Conservation (phyloP, 2,113 vertebrate genomes). For the Phalacrocorax aristotelis region DNA sequence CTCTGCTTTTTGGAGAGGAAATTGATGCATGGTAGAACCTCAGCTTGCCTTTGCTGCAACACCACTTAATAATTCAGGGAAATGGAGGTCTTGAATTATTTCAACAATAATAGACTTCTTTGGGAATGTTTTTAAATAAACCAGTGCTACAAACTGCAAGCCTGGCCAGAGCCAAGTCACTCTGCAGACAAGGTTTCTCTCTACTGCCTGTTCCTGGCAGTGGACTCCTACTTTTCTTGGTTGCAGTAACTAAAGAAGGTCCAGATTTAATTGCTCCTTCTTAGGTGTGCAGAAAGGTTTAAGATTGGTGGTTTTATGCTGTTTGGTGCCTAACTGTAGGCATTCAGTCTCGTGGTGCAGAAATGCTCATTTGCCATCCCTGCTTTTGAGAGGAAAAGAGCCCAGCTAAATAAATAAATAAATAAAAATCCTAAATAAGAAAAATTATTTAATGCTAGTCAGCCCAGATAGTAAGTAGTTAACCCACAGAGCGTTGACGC, state of each 20-base stretch:
- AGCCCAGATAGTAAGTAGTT: neutral
- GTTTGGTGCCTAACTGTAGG: neutral
- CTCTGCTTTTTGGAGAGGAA: constrained; percentile 31
- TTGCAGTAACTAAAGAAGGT: neutral
- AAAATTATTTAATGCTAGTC: neutral
- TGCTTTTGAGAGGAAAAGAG: neutral
- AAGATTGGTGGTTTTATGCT: neutral
- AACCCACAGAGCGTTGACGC: neutral
- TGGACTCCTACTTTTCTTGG: neutral
- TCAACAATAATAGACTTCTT: neutral
- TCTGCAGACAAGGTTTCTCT: neutral
- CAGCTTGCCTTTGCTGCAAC: neutral
- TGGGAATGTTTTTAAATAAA: neutral
- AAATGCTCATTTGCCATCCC: neutral
- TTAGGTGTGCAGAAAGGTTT: neutral
- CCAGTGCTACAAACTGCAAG: neutral
- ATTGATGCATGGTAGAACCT: neutral
- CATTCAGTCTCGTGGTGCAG: neutral
- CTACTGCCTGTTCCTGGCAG: neutral
- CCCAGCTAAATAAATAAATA: neutral
- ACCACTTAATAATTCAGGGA: neutral
- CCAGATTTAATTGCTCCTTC: neutral
- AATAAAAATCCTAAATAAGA: neutral
- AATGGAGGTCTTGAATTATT: constrained; percentile 26
- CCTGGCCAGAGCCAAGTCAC: neutral